Percentiles rank a stretch among this genome's conserved stretches.
Evolutionary conservation across 2,797 vertebrate genomes (phyloP).

Genomic region (Aratinga solstitialis): DNA sequence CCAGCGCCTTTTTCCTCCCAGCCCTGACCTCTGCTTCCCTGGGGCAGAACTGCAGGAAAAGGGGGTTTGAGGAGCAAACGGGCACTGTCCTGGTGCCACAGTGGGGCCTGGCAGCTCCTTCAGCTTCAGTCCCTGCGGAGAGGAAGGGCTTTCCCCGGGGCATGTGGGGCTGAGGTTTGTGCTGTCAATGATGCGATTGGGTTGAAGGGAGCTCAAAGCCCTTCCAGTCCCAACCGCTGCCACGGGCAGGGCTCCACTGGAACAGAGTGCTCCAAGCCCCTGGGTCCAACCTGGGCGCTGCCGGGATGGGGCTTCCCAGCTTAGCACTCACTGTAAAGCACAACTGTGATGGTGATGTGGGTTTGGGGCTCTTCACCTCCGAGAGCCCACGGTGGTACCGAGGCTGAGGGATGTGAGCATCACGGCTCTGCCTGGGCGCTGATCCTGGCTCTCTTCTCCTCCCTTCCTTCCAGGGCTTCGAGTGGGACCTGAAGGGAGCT

Average conservation of each 20-base stretch:
- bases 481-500: constrained; percentile 95
- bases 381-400: accelerated
- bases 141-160: accelerated
- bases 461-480: constrained; percentile 84
- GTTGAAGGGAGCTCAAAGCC: neutral
- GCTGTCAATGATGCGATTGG: neutral
- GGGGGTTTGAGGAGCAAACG: accelerated
- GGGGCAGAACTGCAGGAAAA: neutral
- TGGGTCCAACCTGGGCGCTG: no score
- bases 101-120: accelerated
- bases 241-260: no score
- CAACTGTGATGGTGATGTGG: no score
- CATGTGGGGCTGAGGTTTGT: neutral
- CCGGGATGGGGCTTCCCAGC: no score
- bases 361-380: neutral
- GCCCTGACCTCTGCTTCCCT: accelerated
- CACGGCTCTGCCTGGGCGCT: accelerated
- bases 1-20: neutral
- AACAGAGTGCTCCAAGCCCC: no score
- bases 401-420: accelerated
- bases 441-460: neutral
- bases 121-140: accelerated
- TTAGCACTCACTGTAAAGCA: no score
- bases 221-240: no score
- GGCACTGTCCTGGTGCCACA: accelerated